phyloP scores from a whole-genome alignment of 2,888 invertebrate genomes.

The Heteromurus nitidus region DNA sequence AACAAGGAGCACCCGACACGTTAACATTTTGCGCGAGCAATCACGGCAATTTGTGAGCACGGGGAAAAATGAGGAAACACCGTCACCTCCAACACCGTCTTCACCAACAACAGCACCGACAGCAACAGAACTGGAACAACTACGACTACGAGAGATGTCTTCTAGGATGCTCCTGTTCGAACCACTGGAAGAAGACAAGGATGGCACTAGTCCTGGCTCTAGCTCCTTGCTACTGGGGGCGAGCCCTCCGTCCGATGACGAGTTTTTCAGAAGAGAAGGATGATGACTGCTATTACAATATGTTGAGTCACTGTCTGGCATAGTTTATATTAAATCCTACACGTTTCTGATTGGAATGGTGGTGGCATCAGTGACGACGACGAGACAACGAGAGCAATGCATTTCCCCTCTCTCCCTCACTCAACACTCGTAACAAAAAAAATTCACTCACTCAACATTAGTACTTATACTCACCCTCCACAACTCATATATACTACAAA shows the following conservation, averaged over 20 bases:
- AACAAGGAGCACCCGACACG: conserved; percentile 50
- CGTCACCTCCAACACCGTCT: conserved; percentile 27
- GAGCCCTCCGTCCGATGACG: conserved; percentile 53
- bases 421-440: conserved; percentile 25
- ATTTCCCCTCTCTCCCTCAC: conserved; percentile 49
- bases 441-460: conserved; percentile 7
- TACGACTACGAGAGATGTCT: conserved; percentile 15
- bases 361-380: conserved; percentile 10
- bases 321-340: conserved; percentile 32
- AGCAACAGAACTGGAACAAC: conserved; percentile 35
- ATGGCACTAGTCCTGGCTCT: conserved; percentile 20
- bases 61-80: conserved; percentile 31
- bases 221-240: conserved; percentile 39
- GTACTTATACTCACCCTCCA: conserved; percentile 18
- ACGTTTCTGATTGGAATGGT: conserved; percentile 16
- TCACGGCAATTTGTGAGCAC: conserved; percentile 2
- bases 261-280: conserved; percentile 43
- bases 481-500: too few relatives aligned
- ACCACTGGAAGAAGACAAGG: conserved; percentile 26
- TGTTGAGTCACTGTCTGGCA: conserved; percentile 52
- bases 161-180: conserved; percentile 28
- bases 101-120: conserved; percentile 29
- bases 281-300: conserved; percentile 30
- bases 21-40: conserved; percentile 50
- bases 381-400: conserved; percentile 41